Evolutionary conservation across 2,888 invertebrate species (phyloP), one percentile per base, ranked within the genome.

Genomic region (Oscheius onirici): DNA sequence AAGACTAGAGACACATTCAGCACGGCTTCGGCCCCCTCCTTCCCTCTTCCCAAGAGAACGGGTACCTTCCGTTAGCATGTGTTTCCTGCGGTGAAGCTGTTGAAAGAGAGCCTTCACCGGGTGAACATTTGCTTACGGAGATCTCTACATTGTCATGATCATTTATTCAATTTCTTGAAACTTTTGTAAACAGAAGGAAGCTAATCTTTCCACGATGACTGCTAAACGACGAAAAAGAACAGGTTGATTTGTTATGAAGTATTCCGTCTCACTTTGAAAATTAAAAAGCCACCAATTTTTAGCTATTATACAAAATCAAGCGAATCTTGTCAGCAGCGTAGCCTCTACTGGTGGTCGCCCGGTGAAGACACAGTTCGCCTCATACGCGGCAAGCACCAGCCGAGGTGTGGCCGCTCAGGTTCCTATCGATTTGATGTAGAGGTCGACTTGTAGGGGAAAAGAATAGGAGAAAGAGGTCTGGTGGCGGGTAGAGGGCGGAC

Each of bases 1-100:
- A 79, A 77, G 79, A 79, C 79, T 79, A 79, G 79, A 79, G 79
- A 77, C 79, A 79, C 77, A 79, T 79, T 79, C 79, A 79, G 79
- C 79, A 75, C 67, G 77, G 79, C 75, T 22, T 51, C 51, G 52
- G 57, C 22, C n/a, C 43, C 44, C 44, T 13, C 13, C 11, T 34
- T 49, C 55, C 63, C 41, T 13, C 49, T 22, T 34, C 54, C 43
- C 44, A 22, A 41, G 63, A 44, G 43, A 44, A 15, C 40, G 34
- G 34, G n/a, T 10, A 52, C 44, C 55, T 34, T 6, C 67, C 67
- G 41, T 55, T n/a, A 28, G 67, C 40, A 26, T 44, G 20, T 68
- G 54, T 68, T 43, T 17, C 6, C 67, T 41, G 20, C 55, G 67
- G 55, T 68, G 22, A 26, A 68, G 57, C 44, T 51, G 22, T 34